These are phyloP conservation scores for Drosophila bunnanda DNA, from an alignment of 2,888 invertebrate species.

Conservation along the genomic window DNA sequence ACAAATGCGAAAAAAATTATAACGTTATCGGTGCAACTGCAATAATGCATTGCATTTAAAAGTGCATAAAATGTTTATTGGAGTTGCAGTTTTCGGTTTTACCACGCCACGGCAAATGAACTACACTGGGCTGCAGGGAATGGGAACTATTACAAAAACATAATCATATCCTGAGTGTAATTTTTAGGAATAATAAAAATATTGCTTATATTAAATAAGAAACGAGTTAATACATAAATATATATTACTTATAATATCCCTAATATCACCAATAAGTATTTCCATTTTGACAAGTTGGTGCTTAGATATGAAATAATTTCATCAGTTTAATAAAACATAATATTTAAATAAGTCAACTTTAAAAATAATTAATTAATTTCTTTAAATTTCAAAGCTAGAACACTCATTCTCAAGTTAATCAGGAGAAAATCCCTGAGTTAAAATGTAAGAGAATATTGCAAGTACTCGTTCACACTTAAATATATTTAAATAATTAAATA, in stretches of 20 bases:
- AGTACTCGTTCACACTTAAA: not conserved
- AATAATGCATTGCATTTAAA: constrained; percentile 67
- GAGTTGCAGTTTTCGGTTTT: constrained; percentile 60
- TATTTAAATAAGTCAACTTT: not conserved
- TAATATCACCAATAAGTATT: not conserved
- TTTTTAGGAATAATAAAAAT: not conserved
- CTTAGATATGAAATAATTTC: not conserved
- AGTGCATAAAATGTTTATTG: constrained; percentile 72
- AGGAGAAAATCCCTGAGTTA: not conserved
- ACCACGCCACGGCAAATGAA: constrained; percentile 51
- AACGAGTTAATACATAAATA: not conserved
- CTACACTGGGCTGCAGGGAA: constrained; percentile 31
- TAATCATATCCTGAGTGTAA: not conserved
- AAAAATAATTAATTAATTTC: too few relatives aligned
- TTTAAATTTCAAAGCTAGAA: not conserved
- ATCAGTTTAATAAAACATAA: too few relatives aligned
- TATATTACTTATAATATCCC: not conserved
- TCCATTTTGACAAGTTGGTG: not conserved
- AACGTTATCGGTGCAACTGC: constrained; percentile 59
- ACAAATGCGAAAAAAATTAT: constrained; percentile 30
- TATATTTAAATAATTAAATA: too few relatives aligned
- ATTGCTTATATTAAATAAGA: not conserved
- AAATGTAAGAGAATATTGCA: not conserved
- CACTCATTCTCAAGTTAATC: too few relatives aligned
- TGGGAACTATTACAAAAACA: too few relatives aligned